phyloP scores from a whole-genome alignment of 2,888 invertebrate genomes.

The Caenorhabditis afra region DNA sequence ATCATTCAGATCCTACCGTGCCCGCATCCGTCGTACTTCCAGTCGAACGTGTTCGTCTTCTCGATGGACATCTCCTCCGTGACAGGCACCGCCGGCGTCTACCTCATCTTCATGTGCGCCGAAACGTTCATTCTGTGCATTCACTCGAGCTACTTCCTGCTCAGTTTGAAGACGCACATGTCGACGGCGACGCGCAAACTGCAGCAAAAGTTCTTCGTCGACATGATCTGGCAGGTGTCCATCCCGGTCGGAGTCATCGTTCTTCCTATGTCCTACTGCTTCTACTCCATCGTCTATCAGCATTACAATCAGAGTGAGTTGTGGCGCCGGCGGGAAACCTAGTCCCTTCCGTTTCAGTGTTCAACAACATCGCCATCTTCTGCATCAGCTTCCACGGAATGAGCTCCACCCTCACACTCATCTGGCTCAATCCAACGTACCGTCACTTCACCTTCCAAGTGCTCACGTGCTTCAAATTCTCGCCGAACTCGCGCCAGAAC shows the following conservation, averaged over 20 bases:
- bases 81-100: slow-evolving; percentile 38
- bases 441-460: slow-evolving; percentile 25
- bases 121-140: slow-evolving; percentile 37
- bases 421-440: slow-evolving; percentile 48
- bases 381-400: slow-evolving; percentile 51
- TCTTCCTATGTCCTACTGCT: slow-evolving; percentile 50
- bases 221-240: slow-evolving; percentile 51
- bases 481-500: slow-evolving; percentile 11
- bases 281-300: slow-evolving; percentile 29
- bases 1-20: slow-evolving; percentile 43
- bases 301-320: slow-evolving; percentile 52
- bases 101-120: slow-evolving; percentile 24
- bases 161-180: slow-evolving; percentile 40
- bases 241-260: slow-evolving; percentile 50
- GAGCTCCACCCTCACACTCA: slow-evolving; percentile 43
- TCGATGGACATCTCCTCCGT: slow-evolving; percentile 41
- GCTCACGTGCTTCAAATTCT: slow-evolving; percentile 34
- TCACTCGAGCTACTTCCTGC: slow-evolving; percentile 41
- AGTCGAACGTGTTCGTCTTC: slow-evolving; percentile 44
- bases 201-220: slow-evolving; percentile 52
- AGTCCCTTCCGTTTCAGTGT: slow-evolving; percentile 19
- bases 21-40: slow-evolving; percentile 52
- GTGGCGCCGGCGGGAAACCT: no score
- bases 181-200: slow-evolving; percentile 33
- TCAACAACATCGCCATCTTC: slow-evolving; percentile 52